Evolutionary conservation across 2,797 vertebrate genomes (phyloP), one percentile per base, ranked within the genome.

Genomic region (Melanotaenia pygmaea): DNA sequence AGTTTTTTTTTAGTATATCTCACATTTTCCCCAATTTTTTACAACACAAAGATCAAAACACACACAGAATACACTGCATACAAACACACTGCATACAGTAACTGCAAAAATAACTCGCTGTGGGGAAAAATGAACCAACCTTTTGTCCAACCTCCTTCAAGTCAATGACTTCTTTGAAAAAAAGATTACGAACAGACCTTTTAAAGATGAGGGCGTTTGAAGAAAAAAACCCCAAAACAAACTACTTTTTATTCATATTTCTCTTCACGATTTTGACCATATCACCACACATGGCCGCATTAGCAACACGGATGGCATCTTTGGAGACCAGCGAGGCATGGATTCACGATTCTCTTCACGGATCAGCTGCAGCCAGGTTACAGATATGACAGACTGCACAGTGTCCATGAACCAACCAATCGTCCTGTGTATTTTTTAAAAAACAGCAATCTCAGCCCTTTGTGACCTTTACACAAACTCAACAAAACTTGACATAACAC

Each of bases 401-500:
- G 6, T 18, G 80, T 75, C 84, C 54, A 37, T 53, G 72, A 83
- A 71, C 65, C 37, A 71, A 54, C 65, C 45, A 62, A 53, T 51
- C 72, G 62, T 76, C 37, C 76, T 20, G 20, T 50, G 20, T n/a
- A 50, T 50, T 50, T 50, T 50, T 50, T 50, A 8, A 20, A 53
- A 53, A 53, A 53, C 51, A 24, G 28, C 56, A 64, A 53, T 32
- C 45, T 57, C 47, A 71, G 60, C 64, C 64, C 70, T 58, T 45
- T 30, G 58, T 83, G 73, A 45, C 43, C 66, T 59, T 73, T 72
- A 85, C 76, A 84, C 79, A 84, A 78, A 85, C 79, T 75, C 47
- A 67, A 67, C 76, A 67, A 83, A 66, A 69, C 32, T 67, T 35
- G 18, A 51, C 30, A 64, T 22, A 24, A 60, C 22, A 67, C 69